A percentile compares a stretch with the other conserved stretches of the same genome.
These are phyloP conservation scores for Polydrusus cervinus DNA, from an alignment of 2,888 invertebrate genomes.

Conservation along the genomic window DNA sequence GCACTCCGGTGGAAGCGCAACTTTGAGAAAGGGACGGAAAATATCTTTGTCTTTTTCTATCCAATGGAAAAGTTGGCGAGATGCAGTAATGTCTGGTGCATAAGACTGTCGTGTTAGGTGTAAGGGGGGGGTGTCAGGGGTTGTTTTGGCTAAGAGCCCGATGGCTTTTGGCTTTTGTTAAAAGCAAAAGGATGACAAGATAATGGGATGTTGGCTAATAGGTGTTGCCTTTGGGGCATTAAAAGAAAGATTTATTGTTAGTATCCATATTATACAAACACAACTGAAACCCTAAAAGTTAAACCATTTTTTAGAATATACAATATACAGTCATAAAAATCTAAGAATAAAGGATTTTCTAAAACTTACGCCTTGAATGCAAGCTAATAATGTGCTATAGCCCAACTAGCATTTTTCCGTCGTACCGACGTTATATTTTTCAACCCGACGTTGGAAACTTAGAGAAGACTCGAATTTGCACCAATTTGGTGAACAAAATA, in stretches of 20 bases:
- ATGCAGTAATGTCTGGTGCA: slow-evolving; percentile 47
- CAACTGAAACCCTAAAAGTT: not conserved
- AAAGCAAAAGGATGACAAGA: slow-evolving; percentile 32
- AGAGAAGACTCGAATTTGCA: no score
- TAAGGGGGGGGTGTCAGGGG: slow-evolving; percentile 40
- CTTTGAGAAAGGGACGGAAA: slow-evolving; percentile 53
- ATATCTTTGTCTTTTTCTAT: slow-evolving; percentile 36
- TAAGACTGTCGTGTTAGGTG: slow-evolving; percentile 28
- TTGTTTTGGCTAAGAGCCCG: slow-evolving; percentile 41
- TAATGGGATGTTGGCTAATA: slow-evolving; percentile 37
- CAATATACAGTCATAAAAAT: no score
- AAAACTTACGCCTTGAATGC: no score
- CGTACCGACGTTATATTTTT: no score
- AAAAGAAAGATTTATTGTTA: not conserved
- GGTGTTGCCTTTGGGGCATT: slow-evolving; percentile 27
- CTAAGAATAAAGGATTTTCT: no score
- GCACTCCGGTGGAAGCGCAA: slow-evolving; percentile 67
- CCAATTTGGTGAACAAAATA: no score
- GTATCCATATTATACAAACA: slow-evolving; percentile 3
- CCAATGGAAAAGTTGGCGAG: slow-evolving; percentile 27
- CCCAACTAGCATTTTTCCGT: no score
- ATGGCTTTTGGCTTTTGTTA: slow-evolving; percentile 36
- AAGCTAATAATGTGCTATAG: no score
- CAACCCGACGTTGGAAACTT: no score
- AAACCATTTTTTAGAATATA: no score